A percentile compares a stretch with the other conserved stretches of the same genome.
Conservation (phyloP, 2,888 invertebrate genomes). For the Drosophila affinis region DNA sequence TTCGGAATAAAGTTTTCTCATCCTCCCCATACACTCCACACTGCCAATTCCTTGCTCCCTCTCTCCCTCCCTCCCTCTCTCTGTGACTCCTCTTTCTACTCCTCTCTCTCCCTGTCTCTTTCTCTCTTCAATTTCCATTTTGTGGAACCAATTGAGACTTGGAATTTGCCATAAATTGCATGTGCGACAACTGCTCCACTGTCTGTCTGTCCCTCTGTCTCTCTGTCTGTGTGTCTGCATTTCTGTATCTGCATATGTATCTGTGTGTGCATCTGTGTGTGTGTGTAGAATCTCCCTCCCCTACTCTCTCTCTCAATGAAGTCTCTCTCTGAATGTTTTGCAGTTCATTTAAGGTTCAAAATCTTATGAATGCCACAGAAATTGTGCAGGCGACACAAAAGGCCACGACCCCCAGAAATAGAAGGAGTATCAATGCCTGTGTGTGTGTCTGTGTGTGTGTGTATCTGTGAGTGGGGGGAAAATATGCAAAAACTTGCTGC, state of each 20-base stretch:
- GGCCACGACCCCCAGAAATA: constrained; percentile 30
- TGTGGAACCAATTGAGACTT: constrained; percentile 72
- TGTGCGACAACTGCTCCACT: constrained; percentile 69
- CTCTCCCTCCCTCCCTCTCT: not conserved
- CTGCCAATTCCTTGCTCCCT: constrained; percentile 12
- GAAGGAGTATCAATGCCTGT: not conserved
- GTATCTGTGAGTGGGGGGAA: constrained; percentile 4
- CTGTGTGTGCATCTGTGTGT: constrained; percentile 29
- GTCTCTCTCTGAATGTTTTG: constrained; percentile 32
- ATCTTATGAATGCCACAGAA: constrained; percentile 71
- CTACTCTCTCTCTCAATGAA: constrained; percentile 67
- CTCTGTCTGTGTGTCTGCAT: constrained; percentile 1
- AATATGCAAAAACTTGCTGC: constrained; percentile 69
- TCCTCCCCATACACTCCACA: constrained; percentile 6
- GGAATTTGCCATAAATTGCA: constrained; percentile 77
- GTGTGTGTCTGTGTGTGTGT: too few species aligned
- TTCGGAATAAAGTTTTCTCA: constrained; percentile 19
- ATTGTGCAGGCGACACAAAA: constrained; percentile 70
- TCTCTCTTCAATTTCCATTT: constrained; percentile 58
- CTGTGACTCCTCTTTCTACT: not conserved
- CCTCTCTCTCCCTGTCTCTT: constrained; percentile 10
- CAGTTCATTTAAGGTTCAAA: constrained; percentile 76
- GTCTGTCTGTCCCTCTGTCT: constrained; percentile 32
- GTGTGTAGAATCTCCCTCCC: too few species aligned
- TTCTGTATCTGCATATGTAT: constrained; percentile 9